A percentile compares a stretch with the other conserved stretches of the same genome.
phyloP scores from a whole-genome alignment of 2,113 vertebrate species.

The Daubentonia madagascariensis region DNA sequence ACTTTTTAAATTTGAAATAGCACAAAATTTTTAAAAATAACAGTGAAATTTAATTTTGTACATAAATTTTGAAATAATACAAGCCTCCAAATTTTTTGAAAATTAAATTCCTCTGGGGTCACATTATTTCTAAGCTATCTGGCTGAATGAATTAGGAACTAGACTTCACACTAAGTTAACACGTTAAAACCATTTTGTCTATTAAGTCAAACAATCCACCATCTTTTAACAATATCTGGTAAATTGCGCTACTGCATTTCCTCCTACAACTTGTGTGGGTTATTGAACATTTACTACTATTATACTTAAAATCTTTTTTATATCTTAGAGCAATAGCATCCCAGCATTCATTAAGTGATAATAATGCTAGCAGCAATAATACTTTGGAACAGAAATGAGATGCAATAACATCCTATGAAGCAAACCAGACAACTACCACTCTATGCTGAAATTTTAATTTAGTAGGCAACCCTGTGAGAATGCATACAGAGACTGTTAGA shows the following conservation, averaged over 20 bases:
- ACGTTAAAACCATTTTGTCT: background rate
- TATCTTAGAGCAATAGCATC: background rate
- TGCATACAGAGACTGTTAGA: background rate
- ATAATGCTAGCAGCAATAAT: background rate
- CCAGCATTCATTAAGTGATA: background rate
- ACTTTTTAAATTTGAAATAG: conserved; percentile 12
- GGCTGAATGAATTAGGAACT: background rate
- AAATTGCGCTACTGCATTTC: background rate
- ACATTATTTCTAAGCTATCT: background rate
- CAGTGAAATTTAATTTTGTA: background rate
- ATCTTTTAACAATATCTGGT: background rate
- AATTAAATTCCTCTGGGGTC: background rate
- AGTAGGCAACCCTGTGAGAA: background rate
- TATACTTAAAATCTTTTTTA: background rate
- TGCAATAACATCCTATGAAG: background rate
- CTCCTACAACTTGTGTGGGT: background rate
- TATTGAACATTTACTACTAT: background rate
- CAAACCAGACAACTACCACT: background rate
- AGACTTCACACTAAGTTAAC: background rate
- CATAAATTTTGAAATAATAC: conserved; percentile 20
- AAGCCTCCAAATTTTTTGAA: background rate
- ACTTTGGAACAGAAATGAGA: background rate
- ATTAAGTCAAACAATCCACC: background rate
- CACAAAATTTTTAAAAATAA: background rate
- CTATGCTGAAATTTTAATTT: too few relatives aligned